Conservation (phyloP, 2,797 vertebrate species). For the Tragopan temminckii region DNA sequence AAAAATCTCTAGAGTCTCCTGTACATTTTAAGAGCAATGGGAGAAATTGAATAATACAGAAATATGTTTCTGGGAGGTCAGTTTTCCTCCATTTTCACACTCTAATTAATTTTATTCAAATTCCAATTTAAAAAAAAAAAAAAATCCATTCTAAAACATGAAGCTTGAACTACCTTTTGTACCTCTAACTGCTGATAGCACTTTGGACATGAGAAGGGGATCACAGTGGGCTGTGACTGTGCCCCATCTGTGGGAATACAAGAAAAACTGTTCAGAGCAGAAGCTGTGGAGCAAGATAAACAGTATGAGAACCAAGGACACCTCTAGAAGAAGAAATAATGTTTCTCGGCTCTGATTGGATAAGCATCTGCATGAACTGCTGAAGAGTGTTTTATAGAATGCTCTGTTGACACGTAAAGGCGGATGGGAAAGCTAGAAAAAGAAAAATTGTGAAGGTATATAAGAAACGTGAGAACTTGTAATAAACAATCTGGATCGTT, state of each 20-base stretch:
- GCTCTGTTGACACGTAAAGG: too few relatives aligned
- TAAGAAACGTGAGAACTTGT: too few relatives aligned
- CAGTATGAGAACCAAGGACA: too few relatives aligned
- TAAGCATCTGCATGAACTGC: too few relatives aligned
- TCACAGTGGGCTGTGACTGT: background rate
- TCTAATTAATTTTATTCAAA: background rate
- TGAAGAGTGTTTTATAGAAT: too few relatives aligned
- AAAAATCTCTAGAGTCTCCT: background rate
- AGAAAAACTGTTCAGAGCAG: too few relatives aligned
- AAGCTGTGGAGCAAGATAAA: too few relatives aligned
- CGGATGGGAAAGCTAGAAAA: too few relatives aligned
- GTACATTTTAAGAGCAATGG: background rate
- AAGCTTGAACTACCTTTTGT: background rate
- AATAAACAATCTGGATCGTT: too few relatives aligned
- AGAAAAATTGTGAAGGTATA: too few relatives aligned
- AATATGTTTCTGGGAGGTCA: background rate
- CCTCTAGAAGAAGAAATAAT: too few relatives aligned
- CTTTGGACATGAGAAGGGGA: background rate
- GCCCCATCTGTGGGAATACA: background rate
- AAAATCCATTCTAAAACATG: background rate
- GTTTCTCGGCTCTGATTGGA: too few relatives aligned
- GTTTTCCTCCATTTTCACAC: background rate
- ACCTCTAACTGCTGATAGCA: background rate
- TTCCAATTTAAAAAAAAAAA: background rate
- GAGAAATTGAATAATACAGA: background rate